phyloP scores from a whole-genome alignment of 2,113 vertebrate genomes.

The Hemichromis elongatus region DNA sequence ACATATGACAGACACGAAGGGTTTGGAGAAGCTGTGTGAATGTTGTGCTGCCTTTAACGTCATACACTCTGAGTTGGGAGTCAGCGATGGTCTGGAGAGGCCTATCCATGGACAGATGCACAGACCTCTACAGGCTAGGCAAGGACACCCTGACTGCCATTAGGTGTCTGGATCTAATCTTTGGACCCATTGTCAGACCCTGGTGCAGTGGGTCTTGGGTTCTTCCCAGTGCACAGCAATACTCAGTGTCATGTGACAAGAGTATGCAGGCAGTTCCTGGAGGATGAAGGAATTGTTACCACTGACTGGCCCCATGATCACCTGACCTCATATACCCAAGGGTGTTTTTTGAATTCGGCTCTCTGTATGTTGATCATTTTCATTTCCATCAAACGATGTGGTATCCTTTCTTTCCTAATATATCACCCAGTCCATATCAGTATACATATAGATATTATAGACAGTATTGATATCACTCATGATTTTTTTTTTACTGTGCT shows the following conservation, averaged over 20 bases:
- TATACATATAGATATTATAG: neutral
- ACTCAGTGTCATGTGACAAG: neutral
- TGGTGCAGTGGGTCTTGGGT: neutral
- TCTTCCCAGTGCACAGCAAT: neutral
- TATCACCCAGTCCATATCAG: neutral
- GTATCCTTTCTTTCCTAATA: neutral
- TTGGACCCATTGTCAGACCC: neutral
- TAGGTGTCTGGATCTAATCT: neutral
- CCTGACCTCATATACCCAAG: neutral
- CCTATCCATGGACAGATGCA: neutral
- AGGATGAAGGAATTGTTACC: neutral
- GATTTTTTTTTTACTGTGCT: neutral
- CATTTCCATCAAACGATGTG: neutral
- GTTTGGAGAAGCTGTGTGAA: neutral
- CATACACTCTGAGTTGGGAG: neutral
- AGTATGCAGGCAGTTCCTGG: neutral
- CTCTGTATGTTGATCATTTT: neutral
- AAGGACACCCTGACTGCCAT: neutral
- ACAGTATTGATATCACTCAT: neutral
- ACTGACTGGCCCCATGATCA: neutral
- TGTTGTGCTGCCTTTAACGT: neutral
- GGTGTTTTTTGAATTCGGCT: rapidly evolving
- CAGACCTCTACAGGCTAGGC: rapidly evolving
- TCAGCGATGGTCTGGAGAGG: neutral
- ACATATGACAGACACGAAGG: neutral